These are phyloP conservation scores for Dicentrarchus labrax DNA, from an alignment of 2,113 vertebrate species.

Conservation along the genomic window DNA sequence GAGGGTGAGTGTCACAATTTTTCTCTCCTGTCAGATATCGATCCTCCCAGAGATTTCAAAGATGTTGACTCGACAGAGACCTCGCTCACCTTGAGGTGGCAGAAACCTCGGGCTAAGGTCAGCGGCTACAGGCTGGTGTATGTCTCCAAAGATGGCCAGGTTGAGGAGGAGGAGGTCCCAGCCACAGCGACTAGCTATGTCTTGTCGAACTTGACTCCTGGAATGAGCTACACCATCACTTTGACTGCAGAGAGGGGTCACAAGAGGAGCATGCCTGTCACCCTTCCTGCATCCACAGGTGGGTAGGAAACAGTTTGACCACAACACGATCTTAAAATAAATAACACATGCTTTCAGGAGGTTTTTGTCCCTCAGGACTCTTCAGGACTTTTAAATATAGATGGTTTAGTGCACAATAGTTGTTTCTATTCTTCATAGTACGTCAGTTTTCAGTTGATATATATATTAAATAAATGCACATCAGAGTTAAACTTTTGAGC, in stretches of 20 bases:
- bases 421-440: background rate
- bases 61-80: conserved; percentile 85
- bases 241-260: conserved; percentile 89
- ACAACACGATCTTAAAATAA: background rate
- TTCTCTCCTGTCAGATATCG: conserved; percentile 86
- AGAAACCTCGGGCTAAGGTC: conserved; percentile 88
- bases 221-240: conserved; percentile 86
- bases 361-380: background rate
- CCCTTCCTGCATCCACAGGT: conserved; percentile 87
- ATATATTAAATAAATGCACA: no score
- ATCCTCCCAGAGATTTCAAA: conserved; percentile 89
- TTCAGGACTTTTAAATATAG: background rate
- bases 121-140: conserved; percentile 88
- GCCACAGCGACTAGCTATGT: conserved; percentile 81
- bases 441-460: background rate
- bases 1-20: background rate
- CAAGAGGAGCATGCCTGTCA: conserved; percentile 87
- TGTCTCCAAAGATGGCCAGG: conserved; percentile 67
- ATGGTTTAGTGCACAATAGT: background rate
- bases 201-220: conserved; percentile 85
- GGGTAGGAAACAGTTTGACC: conserved; percentile 58
- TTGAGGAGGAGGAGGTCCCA: conserved; percentile 83
- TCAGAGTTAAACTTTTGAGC: background rate
- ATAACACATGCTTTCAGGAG: background rate
- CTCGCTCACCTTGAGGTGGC: conserved; percentile 88